Evolutionary conservation across 2,113 vertebrate genomes (phyloP).

Genomic region (Osmerus eperlanus): DNA sequence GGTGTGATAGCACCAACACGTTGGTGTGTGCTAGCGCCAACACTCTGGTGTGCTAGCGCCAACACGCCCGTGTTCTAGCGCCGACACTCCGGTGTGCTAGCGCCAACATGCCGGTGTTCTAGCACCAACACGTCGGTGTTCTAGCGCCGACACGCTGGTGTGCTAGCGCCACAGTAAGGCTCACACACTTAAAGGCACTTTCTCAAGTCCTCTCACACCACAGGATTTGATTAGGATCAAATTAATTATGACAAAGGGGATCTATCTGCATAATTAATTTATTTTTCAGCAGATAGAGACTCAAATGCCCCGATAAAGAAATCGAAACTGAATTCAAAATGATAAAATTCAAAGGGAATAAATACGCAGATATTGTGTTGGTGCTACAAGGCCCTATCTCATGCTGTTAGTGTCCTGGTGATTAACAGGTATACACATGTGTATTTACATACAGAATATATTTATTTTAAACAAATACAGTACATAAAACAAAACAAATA

Average conservation of each 20-base stretch:
- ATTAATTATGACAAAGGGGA: constrained; percentile 41
- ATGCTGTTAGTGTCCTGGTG: too few relatives aligned
- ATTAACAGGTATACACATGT: not conserved
- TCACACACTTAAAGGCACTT: constrained; percentile 53
- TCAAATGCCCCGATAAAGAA: not conserved
- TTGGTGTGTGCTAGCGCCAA: too few relatives aligned
- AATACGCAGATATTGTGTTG: not conserved
- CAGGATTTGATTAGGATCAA: constrained; percentile 12
- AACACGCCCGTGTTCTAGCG: too few relatives aligned
- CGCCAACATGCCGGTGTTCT: too few relatives aligned
- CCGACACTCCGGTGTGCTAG: too few relatives aligned
- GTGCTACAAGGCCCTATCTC: too few relatives aligned
- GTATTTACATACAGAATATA: not conserved
- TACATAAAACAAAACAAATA: not conserved
- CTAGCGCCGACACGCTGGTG: constrained; percentile 39
- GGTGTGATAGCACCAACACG: too few relatives aligned
- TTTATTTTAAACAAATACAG: not conserved
- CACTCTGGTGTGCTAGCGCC: too few relatives aligned
- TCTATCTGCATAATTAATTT: constrained; percentile 38
- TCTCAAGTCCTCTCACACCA: constrained; percentile 59
- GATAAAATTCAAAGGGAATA: not conserved
- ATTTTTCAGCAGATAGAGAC: constrained; percentile 29
- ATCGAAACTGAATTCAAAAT: not conserved
- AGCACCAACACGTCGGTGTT: too few relatives aligned
- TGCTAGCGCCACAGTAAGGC: constrained; percentile 61